Evolutionary conservation across 1,140 invertebrate genomes (phyloP), one percentile per base, ranked within the genome.

Genomic region (Lepidurus packardi): DNA sequence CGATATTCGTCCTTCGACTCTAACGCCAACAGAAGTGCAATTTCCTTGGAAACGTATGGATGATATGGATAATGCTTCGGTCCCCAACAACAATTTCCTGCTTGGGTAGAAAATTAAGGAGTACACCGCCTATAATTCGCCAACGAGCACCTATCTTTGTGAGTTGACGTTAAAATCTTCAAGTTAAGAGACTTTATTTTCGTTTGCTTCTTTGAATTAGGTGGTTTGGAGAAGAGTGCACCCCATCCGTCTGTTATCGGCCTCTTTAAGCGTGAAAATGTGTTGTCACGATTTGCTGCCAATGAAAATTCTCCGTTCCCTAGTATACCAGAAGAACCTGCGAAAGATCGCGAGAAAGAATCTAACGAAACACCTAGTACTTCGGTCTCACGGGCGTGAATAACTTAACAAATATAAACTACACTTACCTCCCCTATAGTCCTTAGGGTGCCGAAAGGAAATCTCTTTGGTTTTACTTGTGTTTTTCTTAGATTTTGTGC

Each of bases 91-190:
- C 94, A 96, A 84, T 96, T 96, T 84, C 94, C 94, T 16, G 89
- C 92, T 3, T 96, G 94, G 94, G 93, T 93, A 75, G 93, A 93
- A 1, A 96, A 96, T n/a, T 83, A 95, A 95, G 83, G 94, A 97
- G 84, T 96, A 96, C 83, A 85, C 95, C 78, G 91, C 92, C n/a
- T 95, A 95, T 83, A 93, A 91, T 85, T 96, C 94, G 73, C 94
- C 94, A 2, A 94, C 93, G 16, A 92, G 93, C 43, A 96, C 94
- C 53, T 94, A 95, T 85, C 87, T 96, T 87, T 92, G 93, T 94
- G 89, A 87, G 78, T 78, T 73, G 43, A 77, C 7, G 73, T 21
- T 43, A 74, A 45, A 13, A 75, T 75, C 42, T 53, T 16, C 5
- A 24, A 75, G 16, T 44, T 75, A 7, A 1, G 43, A 7, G 13